Evolutionary conservation across 2,888 invertebrate species (phyloP), one percentile per base, ranked within the genome.

Genomic region (Ectemnius continuus): DNA sequence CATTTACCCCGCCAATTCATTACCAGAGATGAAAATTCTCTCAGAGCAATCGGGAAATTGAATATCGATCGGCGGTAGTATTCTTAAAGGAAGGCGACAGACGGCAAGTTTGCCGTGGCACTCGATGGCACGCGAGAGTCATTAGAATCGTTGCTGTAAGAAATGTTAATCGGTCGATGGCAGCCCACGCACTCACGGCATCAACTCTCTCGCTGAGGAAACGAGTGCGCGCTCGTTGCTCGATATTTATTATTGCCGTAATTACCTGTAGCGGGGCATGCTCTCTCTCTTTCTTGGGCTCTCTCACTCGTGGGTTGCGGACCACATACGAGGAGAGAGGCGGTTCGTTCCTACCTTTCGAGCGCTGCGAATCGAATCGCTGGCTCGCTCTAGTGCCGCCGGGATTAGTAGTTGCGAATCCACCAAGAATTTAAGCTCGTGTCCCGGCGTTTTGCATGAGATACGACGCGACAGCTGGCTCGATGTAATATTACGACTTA

Each of bases 401-500:
- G 45, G 18, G 45, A 46, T 20, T n/a, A 36, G 47, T 47, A 18
- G 47, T 18, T 47, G 61, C 45, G 46, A 14, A 61, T 61, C 47
- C 8, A 4, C 13, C 5, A 14, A 48, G 62, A 62, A 62, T 62
- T 36, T 23, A 28, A n/a, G 64, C 26, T 28, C 16, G 52, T 36
- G 64, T 56, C 36, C 36, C 36, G 36, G 45, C 64, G 18, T 57
- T n/a, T 36, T 36, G 11, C 56, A 57, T 47, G 68, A 65, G 69
- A 64, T 47, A 73, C 48, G 68, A 69, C 47, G 61, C 52, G 57
- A 61, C 56, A 69, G 61, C 23, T 18, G 16, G 59, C 60, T 46
- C 61, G 64, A 64, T 69, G 68, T 64, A 73, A 73, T 64, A 69
- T 64, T 57, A 69, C 64, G 73, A 73, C 68, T 73, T 61, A 69